Conservation (phyloP, 92 coral and sea anemone genomes). For the Heteractis magnifica region DNA sequence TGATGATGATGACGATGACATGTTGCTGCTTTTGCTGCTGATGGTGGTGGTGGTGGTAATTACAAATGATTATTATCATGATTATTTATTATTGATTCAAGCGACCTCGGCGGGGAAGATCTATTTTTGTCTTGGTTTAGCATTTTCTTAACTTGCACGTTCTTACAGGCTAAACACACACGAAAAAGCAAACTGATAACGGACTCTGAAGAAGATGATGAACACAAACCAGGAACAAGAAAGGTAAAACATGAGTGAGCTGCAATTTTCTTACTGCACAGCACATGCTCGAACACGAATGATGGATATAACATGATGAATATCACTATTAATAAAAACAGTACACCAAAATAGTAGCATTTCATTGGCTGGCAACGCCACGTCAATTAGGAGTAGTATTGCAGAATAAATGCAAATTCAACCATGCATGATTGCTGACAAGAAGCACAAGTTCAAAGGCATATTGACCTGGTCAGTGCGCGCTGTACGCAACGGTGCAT, state of each 20-base stretch:
- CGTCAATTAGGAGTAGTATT: too few relatives aligned
- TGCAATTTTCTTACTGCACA: neutral
- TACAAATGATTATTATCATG: too few relatives aligned
- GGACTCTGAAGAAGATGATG: constrained; percentile 24
- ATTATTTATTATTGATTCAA: too few relatives aligned
- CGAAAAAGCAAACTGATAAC: constrained; percentile 20
- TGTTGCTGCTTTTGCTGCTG: too few relatives aligned
- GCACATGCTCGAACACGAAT: too few relatives aligned
- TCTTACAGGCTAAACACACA: constrained; percentile 6
- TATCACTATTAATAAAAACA: too few relatives aligned
- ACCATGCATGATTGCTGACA: too few relatives aligned
- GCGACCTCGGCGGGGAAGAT: neutral
- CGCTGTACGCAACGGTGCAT: neutral
- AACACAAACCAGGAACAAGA: constrained; percentile 14
- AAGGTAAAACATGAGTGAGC: neutral
- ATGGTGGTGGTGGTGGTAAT: too few relatives aligned
- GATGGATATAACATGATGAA: too few relatives aligned
- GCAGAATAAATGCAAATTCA: too few relatives aligned
- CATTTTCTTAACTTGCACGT: too few relatives aligned
- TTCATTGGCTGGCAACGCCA: neutral
- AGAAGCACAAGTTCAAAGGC: neutral
- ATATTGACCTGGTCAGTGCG: neutral
- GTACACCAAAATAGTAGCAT: neutral
- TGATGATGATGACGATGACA: too few relatives aligned
- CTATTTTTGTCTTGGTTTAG: neutral